A percentile compares a stretch with the other conserved stretches of the same genome.
phyloP scores from a whole-genome alignment of 2,888 invertebrate genomes.

The Xylota segnis region DNA sequence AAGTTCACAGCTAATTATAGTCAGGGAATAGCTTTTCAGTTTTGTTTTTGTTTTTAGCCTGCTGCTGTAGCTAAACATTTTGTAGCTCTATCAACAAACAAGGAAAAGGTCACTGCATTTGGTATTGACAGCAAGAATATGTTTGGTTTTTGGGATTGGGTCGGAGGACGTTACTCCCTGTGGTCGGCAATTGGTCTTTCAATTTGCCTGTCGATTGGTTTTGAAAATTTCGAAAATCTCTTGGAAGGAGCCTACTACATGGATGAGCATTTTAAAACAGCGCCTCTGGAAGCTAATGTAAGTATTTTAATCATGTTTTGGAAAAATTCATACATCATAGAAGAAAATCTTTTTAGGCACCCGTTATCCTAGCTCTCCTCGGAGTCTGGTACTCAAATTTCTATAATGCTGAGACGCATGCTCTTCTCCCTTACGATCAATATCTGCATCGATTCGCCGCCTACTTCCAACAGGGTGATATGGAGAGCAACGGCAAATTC shows the following conservation, averaged over 20 bases:
- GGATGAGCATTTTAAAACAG: conserved; percentile 95
- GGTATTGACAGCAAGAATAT: conserved; percentile 98
- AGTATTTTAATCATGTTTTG: conserved; percentile 39
- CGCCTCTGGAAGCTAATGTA: conserved; percentile 96
- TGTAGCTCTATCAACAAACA: conserved; percentile 98
- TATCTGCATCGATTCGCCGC: conserved; percentile 99
- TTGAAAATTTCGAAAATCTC: conserved; percentile 96
- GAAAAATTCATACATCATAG: neutral
- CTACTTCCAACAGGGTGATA: conserved; percentile 99
- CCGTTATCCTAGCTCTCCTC: conserved; percentile 95
- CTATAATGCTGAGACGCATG: conserved; percentile 97
- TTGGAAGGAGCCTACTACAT: conserved; percentile 96
- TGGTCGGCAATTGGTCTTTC: conserved; percentile 99
- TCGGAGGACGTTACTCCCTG: conserved; percentile 97
- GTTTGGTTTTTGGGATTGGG: conserved; percentile 99
- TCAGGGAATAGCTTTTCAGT: neutral
- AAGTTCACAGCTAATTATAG: conserved; percentile 84
- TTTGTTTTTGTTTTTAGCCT: conserved; percentile 85
- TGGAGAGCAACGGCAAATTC: conserved; percentile 99
- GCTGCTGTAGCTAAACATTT: conserved; percentile 97
- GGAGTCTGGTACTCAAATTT: conserved; percentile 98
- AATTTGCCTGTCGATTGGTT: conserved; percentile 96
- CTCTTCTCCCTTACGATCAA: conserved; percentile 98
- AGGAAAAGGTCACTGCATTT: conserved; percentile 96
- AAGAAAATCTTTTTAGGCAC: conserved; percentile 88